A percentile compares a stretch with the other conserved stretches of the same genome.
These are phyloP conservation scores for Oikopleura vanhoeffeni DNA, from an alignment of 23 tunicate genomes.

Conservation along the genomic window DNA sequence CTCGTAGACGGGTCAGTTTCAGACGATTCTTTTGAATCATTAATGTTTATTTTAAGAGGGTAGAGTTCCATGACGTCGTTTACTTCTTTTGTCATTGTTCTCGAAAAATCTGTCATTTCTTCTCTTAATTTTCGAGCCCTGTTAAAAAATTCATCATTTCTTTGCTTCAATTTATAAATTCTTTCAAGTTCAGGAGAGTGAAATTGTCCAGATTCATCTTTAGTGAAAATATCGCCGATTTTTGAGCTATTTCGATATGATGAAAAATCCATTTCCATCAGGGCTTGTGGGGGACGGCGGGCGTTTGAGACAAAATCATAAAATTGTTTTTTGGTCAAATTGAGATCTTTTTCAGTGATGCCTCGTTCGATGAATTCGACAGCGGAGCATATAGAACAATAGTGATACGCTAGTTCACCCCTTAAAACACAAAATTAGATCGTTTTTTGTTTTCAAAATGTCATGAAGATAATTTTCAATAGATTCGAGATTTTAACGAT, in stretches of 20 bases:
- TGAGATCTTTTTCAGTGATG: slow-evolving; percentile 1
- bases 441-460: too few relatives aligned
- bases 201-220: neutral
- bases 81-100: neutral
- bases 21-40: neutral
- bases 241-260: neutral
- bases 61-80: neutral
- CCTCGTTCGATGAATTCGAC: neutral
- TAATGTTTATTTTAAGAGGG: neutral
- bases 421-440: too few relatives aligned
- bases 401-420: slow-evolving; percentile 3
- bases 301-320: neutral
- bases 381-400: slow-evolving; percentile 12
- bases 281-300: neutral
- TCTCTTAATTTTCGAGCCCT: neutral
- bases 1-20: neutral
- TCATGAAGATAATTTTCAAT: too few relatives aligned
- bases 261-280: neutral
- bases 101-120: neutral
- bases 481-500: too few relatives aligned
- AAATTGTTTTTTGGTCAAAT: neutral
- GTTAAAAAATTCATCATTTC: slow-evolving; percentile 7
- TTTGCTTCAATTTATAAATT: neutral
- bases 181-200: neutral
- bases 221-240: neutral